phyloP scores from a whole-genome alignment of 1,140 invertebrate species.

The Drosophila albomicans region DNA sequence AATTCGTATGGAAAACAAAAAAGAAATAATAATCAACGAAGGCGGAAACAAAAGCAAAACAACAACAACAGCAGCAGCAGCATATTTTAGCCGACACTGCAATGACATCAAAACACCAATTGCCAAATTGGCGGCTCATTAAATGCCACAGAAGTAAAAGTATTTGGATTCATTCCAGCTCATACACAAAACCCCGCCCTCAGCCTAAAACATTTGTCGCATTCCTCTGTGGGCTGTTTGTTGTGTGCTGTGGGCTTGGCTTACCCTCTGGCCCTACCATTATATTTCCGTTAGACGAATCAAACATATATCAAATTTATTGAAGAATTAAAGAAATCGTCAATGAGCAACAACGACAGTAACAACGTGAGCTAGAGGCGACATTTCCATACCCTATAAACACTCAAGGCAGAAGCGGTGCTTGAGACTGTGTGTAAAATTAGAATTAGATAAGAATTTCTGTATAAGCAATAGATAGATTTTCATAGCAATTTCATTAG shows the following conservation, averaged over 20 bases:
- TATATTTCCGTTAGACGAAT: constrained; percentile 62
- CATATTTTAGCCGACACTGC: constrained; percentile 46
- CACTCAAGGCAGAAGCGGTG: neutral
- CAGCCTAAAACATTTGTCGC: constrained; percentile 1
- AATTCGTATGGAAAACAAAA: constrained; percentile 38
- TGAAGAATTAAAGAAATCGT: constrained; percentile 28
- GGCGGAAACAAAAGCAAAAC: constrained; percentile 60
- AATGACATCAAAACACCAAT: constrained; percentile 80
- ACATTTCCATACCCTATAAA: constrained; percentile 23
- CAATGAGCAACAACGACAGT: neutral
- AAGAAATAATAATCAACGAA: constrained; percentile 41
- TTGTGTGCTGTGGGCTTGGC: constrained; percentile 9
- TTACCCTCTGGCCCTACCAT: constrained; percentile 37
- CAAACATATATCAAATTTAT: constrained; percentile 39
- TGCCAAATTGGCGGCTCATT: constrained; percentile 73
- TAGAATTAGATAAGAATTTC: constrained; percentile 13
- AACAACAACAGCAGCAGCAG: constrained; percentile 24
- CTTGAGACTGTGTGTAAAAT: constrained; percentile 25
- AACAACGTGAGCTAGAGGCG: constrained; percentile 3
- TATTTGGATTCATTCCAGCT: constrained; percentile 52
- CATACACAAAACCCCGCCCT: neutral
- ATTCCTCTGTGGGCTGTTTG: constrained; percentile 4
- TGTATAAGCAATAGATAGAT: neutral
- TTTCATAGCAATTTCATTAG: constrained; percentile 5
- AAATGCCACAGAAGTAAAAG: constrained; percentile 58